phyloP scores from a whole-genome alignment of 2,797 vertebrate species.

The Pseudomugil gertrudae region DNA sequence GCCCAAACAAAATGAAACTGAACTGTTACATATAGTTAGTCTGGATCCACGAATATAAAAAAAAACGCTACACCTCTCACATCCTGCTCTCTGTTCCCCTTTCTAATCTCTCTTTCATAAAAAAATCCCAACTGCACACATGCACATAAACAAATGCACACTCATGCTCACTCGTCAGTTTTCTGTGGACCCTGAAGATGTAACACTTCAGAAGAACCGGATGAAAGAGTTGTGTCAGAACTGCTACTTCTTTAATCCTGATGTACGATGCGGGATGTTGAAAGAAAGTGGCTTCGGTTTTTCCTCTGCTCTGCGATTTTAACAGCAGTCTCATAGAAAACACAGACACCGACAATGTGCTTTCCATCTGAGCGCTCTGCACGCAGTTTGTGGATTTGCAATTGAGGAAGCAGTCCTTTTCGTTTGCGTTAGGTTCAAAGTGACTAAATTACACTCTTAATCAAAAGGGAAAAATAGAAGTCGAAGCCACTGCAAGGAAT shows the following conservation, averaged over 20 bases:
- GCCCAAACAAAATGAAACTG: not conserved
- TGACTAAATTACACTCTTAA: not conserved
- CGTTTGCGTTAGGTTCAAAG: not conserved
- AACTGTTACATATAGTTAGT: not conserved
- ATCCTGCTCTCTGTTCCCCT: slow-evolving; percentile 62
- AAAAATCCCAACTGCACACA: slow-evolving; percentile 33
- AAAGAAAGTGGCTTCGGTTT: slow-evolving; percentile 33
- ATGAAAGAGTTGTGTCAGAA: slow-evolving; percentile 56
- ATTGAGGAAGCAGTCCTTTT: slow-evolving; percentile 13
- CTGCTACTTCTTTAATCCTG: slow-evolving; percentile 53
- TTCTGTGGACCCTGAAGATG: slow-evolving; percentile 45
- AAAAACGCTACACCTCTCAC: slow-evolving; percentile 42
- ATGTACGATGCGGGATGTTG: slow-evolving; percentile 48
- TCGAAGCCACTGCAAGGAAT: not conserved
- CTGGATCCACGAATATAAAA: slow-evolving; percentile 31
- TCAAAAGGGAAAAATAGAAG: slow-evolving; percentile 4
- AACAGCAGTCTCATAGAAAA: not conserved
- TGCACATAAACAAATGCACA: slow-evolving; percentile 10
- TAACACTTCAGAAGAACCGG: slow-evolving; percentile 43
- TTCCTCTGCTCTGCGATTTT: not conserved
- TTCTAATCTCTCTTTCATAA: slow-evolving; percentile 57
- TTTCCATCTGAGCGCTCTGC: slow-evolving; percentile 11
- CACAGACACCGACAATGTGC: slow-evolving; percentile 5
- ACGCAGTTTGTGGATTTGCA: slow-evolving; percentile 1
- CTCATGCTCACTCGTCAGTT: slow-evolving; percentile 42